phyloP scores from a whole-genome alignment of 53 echinoderm and acorn worm genomes.

The Echinometra lucunter region DNA sequence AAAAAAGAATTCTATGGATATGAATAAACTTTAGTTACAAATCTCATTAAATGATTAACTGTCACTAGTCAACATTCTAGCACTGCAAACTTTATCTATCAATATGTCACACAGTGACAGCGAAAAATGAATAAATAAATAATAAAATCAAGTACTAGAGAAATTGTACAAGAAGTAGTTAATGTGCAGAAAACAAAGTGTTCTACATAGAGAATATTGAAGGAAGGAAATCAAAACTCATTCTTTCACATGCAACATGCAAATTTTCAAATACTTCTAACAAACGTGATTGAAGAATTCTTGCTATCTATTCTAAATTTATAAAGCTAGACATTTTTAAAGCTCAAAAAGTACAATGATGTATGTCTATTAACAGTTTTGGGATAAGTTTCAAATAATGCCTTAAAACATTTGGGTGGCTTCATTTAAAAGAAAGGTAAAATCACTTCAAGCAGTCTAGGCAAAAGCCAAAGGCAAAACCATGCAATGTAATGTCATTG shows the following conservation, averaged over 20 bases:
- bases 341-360: not conserved
- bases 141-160: constrained; percentile 1
- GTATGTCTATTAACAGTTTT: not conserved
- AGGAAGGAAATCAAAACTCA: not conserved
- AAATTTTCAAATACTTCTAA: not conserved
- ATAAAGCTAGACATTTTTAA: no score
- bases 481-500: not conserved
- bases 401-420: not conserved
- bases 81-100: constrained; percentile 29
- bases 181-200: not conserved
- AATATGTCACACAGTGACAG: not conserved
- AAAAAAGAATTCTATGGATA: not conserved
- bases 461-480: not conserved
- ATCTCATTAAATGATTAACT: not conserved
- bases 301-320: no score
- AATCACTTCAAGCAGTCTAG: not conserved
- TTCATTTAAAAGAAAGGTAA: not conserved
- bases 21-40: no score
- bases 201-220: not conserved
- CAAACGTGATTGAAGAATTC: no score
- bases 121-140: not conserved
- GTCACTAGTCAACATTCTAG: not conserved
- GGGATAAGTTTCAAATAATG: not conserved
- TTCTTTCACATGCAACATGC: constrained; percentile 15
- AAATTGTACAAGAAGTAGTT: not conserved